A percentile compares a stretch with the other conserved stretches of the same genome.
These are phyloP conservation scores for Phortica magna DNA, from an alignment of 2,888 invertebrate genomes.

Conservation along the genomic window DNA sequence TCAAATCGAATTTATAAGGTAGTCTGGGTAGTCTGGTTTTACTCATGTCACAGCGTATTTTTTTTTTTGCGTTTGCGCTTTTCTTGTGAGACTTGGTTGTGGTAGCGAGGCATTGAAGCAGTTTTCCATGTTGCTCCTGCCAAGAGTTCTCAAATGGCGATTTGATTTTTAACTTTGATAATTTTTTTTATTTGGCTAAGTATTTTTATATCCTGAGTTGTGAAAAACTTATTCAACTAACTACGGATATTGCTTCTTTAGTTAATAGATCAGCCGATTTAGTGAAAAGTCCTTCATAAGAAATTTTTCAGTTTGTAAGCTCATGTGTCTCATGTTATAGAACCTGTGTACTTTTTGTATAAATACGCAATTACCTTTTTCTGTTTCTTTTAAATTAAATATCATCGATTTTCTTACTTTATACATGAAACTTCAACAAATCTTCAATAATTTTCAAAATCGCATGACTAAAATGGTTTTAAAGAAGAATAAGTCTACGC, in stretches of 20 bases:
- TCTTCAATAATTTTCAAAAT: background rate
- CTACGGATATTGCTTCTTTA: no score
- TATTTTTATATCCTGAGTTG: no score
- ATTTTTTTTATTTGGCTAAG: background rate
- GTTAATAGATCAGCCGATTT: background rate
- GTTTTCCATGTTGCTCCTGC: conserved; percentile 45
- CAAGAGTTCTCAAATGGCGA: conserved; percentile 5
- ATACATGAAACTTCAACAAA: no score
- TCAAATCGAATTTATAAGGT: conserved; percentile 66
- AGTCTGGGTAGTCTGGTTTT: background rate
- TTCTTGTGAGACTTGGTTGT: background rate
- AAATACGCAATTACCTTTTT: no score
- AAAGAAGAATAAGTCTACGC: background rate
- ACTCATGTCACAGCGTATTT: background rate
- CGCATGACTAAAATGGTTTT: background rate
- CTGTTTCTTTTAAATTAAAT: background rate
- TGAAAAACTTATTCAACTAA: no score
- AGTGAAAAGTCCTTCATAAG: no score
- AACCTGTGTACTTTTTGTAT: no score
- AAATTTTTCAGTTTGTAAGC: no score
- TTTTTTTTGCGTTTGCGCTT: conserved; percentile 3
- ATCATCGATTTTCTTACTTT: no score
- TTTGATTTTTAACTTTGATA: conserved; percentile 35
- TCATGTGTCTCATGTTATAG: no score
- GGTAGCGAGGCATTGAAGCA: conserved; percentile 39